phyloP scores from a whole-genome alignment of 2,113 vertebrate genomes.

The Phalacrocorax pelagicus region DNA sequence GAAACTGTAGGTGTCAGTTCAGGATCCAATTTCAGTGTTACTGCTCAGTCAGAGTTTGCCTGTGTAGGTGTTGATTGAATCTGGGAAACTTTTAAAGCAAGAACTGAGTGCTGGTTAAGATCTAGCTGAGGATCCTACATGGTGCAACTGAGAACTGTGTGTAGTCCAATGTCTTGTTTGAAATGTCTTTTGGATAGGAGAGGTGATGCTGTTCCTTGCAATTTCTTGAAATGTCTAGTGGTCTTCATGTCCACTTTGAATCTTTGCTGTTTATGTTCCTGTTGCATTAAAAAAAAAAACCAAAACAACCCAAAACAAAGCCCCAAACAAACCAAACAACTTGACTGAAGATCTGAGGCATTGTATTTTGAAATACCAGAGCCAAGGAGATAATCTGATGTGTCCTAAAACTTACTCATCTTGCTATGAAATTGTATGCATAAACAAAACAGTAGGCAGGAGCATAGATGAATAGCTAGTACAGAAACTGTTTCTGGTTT shows the following conservation, averaged over 20 bases:
- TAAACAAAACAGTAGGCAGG: not conserved
- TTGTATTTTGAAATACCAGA: not conserved
- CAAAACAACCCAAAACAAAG: not conserved
- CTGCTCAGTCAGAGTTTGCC: not conserved
- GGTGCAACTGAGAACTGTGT: accelerated
- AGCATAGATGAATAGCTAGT: not conserved
- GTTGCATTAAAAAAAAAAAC: not conserved
- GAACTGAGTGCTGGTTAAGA: not conserved
- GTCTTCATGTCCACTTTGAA: not conserved
- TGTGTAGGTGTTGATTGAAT: not conserved
- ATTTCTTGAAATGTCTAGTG: not conserved
- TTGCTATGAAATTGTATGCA: not conserved
- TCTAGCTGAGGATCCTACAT: not conserved
- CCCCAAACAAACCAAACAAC: not conserved
- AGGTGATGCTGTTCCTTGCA: not conserved
- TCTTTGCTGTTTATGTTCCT: not conserved
- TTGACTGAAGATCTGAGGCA: not conserved
- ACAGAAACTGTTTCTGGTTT: not conserved
- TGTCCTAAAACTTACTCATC: not conserved
- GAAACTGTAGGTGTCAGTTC: not conserved
- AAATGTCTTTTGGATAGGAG: not conserved
- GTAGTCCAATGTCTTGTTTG: not conserved
- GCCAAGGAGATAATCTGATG: not conserved
- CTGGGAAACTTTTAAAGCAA: not conserved
- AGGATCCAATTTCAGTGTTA: not conserved